Evolutionary conservation across 2,797 vertebrate genomes (phyloP), one percentile per base, ranked within the genome.

Genomic region (Acanthopagrus latus): DNA sequence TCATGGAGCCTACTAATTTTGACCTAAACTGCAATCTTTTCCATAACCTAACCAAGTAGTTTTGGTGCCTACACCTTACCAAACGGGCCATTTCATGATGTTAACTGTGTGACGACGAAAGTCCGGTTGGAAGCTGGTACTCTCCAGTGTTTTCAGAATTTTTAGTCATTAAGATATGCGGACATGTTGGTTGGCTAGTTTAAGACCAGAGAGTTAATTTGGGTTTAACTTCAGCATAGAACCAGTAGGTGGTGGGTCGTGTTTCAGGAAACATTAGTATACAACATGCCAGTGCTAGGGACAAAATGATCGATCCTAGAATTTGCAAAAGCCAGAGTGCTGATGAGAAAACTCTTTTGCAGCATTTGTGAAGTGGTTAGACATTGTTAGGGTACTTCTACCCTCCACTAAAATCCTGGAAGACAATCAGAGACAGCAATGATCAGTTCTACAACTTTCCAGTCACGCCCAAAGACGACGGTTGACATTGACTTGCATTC

Each of bases 401-500:
- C 10, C 8, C 46, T 57, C 20, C 41, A 7, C 23, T 56, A 3
- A 3, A 43, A 14, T 56, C 51, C 4, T 47, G 16, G 29, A 47
- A 20, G 51, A 71, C 23, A 48, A 46, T 59, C 6, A 23, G 17
- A 14, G 25, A 23, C 12, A 11, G 6, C 50, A 20, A 14, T 46
- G 13, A 70, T 65, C 23, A 13, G 21, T 51, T 65, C 56, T 41
- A 18, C 58, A 21, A n/a, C n/a, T 23, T 51, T 43, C 27, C 38
- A 23, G 3, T 55, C 27, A 0, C 1, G 5, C 69, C n/a, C 9
- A 33, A 44, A 56, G 56, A 58, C 57, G 38, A 56, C n/a, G 27
- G 7, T 54, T 70, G 71, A 64, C 71, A 25, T n/a, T 65, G 59
- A 71, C 38, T 58, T 54, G 10, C 20, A 29, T 64, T 78, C 18